These are phyloP conservation scores for Recurvirostra avosetta DNA, from an alignment of 2,113 vertebrate genomes.

Conservation along the genomic window DNA sequence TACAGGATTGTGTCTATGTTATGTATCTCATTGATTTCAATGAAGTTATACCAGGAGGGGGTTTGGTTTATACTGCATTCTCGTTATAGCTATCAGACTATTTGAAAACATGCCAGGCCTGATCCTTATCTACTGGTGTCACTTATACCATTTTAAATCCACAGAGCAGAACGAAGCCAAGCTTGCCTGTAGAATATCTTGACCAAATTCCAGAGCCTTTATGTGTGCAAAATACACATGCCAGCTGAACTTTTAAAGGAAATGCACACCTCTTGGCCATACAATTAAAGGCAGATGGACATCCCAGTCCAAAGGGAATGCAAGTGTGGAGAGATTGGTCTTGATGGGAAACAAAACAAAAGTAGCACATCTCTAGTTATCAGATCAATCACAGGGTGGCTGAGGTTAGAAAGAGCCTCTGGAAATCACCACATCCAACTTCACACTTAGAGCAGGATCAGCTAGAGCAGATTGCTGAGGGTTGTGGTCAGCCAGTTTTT, in stretches of 20 bases:
- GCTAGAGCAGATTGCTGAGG: not conserved
- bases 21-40: not conserved
- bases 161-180: not conserved
- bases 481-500: not conserved
- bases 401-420: not conserved
- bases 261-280: not conserved
- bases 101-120: slow-evolving; percentile 4
- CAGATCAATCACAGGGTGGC: not conserved
- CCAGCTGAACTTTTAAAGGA: not conserved
- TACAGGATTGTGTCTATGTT: not conserved
- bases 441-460: accelerated
- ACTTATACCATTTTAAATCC: not conserved
- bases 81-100: not conserved
- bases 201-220: not conserved
- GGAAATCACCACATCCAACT: not conserved
- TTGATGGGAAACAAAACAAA: not conserved
- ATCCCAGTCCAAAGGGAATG: not conserved
- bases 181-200: not conserved
- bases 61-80: not conserved
- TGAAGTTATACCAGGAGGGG: not conserved
- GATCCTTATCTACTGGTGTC: slow-evolving; percentile 11
- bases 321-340: not conserved
- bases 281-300: not conserved
- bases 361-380: accelerated
- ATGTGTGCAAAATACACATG: not conserved